Evolutionary conservation across 1,140 invertebrate genomes (phyloP).

Genomic region (Drosophila kohkoa): DNA sequence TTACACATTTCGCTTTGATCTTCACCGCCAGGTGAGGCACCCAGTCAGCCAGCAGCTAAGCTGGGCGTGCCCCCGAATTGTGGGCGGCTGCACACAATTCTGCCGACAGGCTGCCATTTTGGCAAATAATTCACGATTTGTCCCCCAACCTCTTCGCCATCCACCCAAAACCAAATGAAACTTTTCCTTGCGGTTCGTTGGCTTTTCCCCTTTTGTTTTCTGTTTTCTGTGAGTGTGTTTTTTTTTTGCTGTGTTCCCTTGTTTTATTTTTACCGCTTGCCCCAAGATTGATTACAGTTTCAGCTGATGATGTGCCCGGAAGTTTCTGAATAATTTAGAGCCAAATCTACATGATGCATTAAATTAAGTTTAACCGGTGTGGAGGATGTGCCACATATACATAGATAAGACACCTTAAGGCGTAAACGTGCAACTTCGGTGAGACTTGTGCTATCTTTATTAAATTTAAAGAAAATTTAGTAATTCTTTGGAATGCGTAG

Average conservation of each 20-base stretch:
- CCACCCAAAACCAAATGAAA: slow-evolving; percentile 27
- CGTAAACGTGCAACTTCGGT: too few relatives aligned
- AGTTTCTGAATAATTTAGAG: slow-evolving; percentile 43
- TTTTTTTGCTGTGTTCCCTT: background rate
- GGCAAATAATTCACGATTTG: slow-evolving; percentile 64
- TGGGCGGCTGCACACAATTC: slow-evolving; percentile 61
- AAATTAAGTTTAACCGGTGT: slow-evolving; percentile 21
- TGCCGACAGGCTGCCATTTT: slow-evolving; percentile 54
- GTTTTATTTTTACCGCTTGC: slow-evolving; percentile 20
- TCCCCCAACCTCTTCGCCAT: background rate
- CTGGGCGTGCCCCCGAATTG: slow-evolving; percentile 13
- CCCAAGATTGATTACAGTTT: slow-evolving; percentile 48
- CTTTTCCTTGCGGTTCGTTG: slow-evolving; percentile 43
- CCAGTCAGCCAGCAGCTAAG: slow-evolving; percentile 6
- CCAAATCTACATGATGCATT: slow-evolving; percentile 31
- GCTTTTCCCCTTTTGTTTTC: slow-evolving; percentile 19
- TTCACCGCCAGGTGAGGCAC: slow-evolving; percentile 56
- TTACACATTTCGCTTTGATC: slow-evolving; percentile 80
- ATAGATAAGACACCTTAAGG: background rate
- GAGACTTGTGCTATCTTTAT: too few relatives aligned
- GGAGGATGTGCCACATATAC: slow-evolving; percentile 5
- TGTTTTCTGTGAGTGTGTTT: slow-evolving; percentile 2
- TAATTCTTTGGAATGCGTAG: too few relatives aligned
- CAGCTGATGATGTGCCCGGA: slow-evolving; percentile 43
- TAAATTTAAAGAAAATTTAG: too few relatives aligned